Base-by-base conservation (phyloP, 2,888 invertebrate genomes). In the Habrosyne pyritoides region DNA sequence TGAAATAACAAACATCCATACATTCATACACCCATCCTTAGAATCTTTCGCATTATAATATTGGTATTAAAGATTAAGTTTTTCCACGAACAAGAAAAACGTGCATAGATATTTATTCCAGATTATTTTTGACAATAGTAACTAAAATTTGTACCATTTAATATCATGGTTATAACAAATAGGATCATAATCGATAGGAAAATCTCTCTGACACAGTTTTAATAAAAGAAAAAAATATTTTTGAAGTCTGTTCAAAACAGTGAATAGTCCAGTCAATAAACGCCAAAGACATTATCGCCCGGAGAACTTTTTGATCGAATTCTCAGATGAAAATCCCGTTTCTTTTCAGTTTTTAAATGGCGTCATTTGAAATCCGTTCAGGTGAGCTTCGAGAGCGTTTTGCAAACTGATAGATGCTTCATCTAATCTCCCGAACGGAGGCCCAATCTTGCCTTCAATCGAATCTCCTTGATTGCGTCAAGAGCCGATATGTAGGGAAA, bases 401-500 rank as follows among this genome's bases (percentile, higher is more conserved):
- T 65, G 63, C 63, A 70, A 72, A 77, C 71, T 77, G 79, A 81
- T 79, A 73, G 77, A 73, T 71, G 66, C 71, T 76, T 71, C 76
- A 75, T 79, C 75, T 81, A 77, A 82, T 82, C 83, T 69, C 69
- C 66, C 66, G 58, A 63, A 70, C 69, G 71, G 64, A 64, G 71
- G 71, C 71, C 73, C 81, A 81, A 83, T 83, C 81, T 81, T 75
- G 74, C 67, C 71, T 71, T 67, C 75, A 73, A 83, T 84, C 78
- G 80, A 78, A 78, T 84, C 79, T 75, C 67, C 71, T 77, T 80
- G 80, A 84, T 84, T 80, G 75, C 77, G 72, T 77, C 79, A 73
- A 76, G 67, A 53, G 60, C 55, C 73, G 75, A 77, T 76, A 71
- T 77, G 75, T 69, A 73, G 64, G 42, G 24, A 53, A 36, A 52